Evolutionary conservation across 2,113 vertebrate species (phyloP).

Genomic region (Tauraco erythrolophus): DNA sequence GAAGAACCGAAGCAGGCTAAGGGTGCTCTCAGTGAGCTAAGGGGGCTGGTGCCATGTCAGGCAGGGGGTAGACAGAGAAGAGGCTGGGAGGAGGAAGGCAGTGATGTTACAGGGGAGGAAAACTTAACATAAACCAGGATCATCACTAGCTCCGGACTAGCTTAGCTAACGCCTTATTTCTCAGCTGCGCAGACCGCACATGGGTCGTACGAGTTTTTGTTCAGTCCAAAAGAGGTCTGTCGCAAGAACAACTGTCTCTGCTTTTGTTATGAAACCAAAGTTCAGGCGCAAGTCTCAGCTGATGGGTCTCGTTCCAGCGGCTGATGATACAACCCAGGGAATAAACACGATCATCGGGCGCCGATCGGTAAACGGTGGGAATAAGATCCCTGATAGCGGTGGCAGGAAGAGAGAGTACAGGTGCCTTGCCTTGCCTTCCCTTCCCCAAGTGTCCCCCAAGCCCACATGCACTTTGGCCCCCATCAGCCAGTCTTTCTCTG

Average conservation of each 20-base stretch:
- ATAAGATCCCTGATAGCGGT: background rate
- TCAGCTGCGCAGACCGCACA: background rate
- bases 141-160: background rate
- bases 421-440: conserved; percentile 11
- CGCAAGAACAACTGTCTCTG: conserved; percentile 33
- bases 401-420: conserved; percentile 27
- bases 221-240: conserved; percentile 40
- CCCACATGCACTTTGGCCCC: conserved; percentile 55
- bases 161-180: background rate
- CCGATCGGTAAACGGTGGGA: background rate
- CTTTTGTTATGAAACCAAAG: conserved; percentile 45
- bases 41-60: background rate
- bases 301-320: conserved; percentile 6
- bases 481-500: conserved; percentile 60
- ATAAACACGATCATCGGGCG: background rate
- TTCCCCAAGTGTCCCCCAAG: background rate
- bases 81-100: background rate
- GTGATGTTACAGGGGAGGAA: background rate
- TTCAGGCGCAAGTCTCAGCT: conserved; percentile 2
- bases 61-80: background rate
- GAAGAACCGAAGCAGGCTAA: background rate
- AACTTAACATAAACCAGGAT: background rate
- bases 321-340: background rate
- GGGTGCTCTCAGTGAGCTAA: background rate
- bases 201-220: background rate